Evolutionary conservation across 2,888 invertebrate species (phyloP), one percentile per base, ranked within the genome.

Genomic region (Malacosoma neustria): DNA sequence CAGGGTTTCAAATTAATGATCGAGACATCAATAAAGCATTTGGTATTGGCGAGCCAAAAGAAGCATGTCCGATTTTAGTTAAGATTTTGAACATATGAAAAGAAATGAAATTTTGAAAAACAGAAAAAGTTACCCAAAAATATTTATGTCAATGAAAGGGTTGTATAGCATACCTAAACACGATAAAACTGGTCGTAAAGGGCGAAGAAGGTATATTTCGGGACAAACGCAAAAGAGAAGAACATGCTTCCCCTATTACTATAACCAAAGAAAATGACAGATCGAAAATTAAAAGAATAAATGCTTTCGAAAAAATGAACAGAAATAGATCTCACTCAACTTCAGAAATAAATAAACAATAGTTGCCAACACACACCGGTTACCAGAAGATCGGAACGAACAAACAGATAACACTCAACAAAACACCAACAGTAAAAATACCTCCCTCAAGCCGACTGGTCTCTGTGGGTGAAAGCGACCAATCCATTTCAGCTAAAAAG

Each of bases 71-170:
- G 32, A 14, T 38, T 32, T 38, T 38, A 38, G 11, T 38, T 29
- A 38, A 35, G 13, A 38, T 38, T 31, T 14, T 38, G 13, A 30
- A 38, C 32, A 34, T 32, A 32, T 38, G 38, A 38, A 32, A 29
- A 34, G 32, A 35, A 14, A 35, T 32, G 34, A 32, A 9, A 35
- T 38, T 38, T 38, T 38, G 35, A 29, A 34, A 40, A 4, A 39
- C 39, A 38, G 37, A 1, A 34, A 13, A 39, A 39, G n/a, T 36
- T 44, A 3, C 43, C 33, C 33, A 5, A 12, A 36, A 39, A 37
- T 9, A 33, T 39, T 14, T 13, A 42, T 34, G 30, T 43, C 7
- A 41, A 46, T 34, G 45, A 43, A 44, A 43, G 30, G 38, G 40
- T 14, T 37, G 13, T 29, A 14, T 42, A 29, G 32, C 35, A 9